phyloP scores from a whole-genome alignment of 2,888 invertebrate species.

The Acleris emargana region DNA sequence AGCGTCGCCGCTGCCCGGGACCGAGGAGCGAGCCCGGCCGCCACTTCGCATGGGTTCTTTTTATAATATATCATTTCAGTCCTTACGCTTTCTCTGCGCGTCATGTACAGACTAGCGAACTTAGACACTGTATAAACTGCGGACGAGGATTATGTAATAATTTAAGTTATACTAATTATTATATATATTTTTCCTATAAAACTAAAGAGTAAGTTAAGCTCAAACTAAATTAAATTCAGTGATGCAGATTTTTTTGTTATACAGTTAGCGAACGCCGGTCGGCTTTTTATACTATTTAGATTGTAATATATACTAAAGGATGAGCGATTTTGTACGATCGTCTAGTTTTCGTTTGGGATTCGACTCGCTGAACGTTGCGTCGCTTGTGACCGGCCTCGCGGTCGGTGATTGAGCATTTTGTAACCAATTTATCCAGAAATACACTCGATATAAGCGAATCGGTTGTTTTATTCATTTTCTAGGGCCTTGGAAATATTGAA shows the following conservation, averaged over 20 bases:
- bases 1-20: constrained; percentile 9
- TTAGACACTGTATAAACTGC: constrained; percentile 47
- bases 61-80: constrained; percentile 60
- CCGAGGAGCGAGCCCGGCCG: constrained; percentile 41
- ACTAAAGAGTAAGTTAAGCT: constrained; percentile 82
- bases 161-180: constrained; percentile 82
- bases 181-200: constrained; percentile 74
- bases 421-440: constrained; percentile 83
- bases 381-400: constrained; percentile 61
- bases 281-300: constrained; percentile 78
- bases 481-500: no score
- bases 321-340: constrained; percentile 69
- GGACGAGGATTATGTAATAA: constrained; percentile 76
- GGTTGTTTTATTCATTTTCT: constrained; percentile 67
- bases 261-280: constrained; percentile 64
- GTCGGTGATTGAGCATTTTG: constrained; percentile 78
- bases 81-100: constrained; percentile 56
- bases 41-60: constrained; percentile 55
- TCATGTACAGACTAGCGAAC: constrained; percentile 56
- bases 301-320: constrained; percentile 65
- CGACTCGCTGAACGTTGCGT: constrained; percentile 54
- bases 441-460: constrained; percentile 82
- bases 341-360: constrained; percentile 66
- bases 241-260: constrained; percentile 55
- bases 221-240: constrained; percentile 71